Evolutionary conservation across 2,113 vertebrate genomes (phyloP), one percentile per base, ranked within the genome.

Genomic region (Rhabdomys dilectus): DNA sequence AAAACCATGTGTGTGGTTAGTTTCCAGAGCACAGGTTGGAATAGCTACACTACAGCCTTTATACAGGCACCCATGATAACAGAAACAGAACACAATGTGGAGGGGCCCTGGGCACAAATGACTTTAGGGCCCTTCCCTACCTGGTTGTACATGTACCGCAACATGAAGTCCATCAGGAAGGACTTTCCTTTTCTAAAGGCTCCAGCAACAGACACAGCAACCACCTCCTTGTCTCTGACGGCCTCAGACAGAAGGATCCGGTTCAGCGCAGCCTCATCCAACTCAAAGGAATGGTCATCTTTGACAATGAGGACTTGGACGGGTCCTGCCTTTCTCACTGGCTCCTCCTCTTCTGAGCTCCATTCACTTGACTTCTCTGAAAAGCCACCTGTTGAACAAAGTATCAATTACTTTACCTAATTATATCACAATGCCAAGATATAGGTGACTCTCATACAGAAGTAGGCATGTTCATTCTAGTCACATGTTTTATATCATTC

Each of bases 111-210:
- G 77, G 77, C 89, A 76, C 93, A 88, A 39, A 89, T 82, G 48
- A 26, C 9, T 19, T 73, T 64, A 45, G 15, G 48, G 70, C 21
- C 77, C 36, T 64, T 80, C 75, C 95, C 0, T 97, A 99, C 99
- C 97, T 99, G 99, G 45, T 99, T 99, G 98, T 99, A 99, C 99
- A 99, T 99, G 98, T 99, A 99, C 0, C 99, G 99, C 98, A 99
- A 98, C 99, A 99, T 99, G 98, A 99, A 99, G 98, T 99, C 99
- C 99, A 99, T 99, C 89, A 99, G 99, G 98, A 99, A 99, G 0
- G 99, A 99, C 96, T 99, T 99, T 39, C 99, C 99, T 98, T 99
- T 99, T 12, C 99, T 99, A 92, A 99, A 99, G 45, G 99, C 99
- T 92, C 99, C 99, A 6, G 99, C 99, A 21, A 99, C 99, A 0